Percentiles rank a stretch among this genome's conserved stretches.
Conservation (phyloP, 2,888 invertebrate genomes). For the Sphaeridia pumilis region DNA sequence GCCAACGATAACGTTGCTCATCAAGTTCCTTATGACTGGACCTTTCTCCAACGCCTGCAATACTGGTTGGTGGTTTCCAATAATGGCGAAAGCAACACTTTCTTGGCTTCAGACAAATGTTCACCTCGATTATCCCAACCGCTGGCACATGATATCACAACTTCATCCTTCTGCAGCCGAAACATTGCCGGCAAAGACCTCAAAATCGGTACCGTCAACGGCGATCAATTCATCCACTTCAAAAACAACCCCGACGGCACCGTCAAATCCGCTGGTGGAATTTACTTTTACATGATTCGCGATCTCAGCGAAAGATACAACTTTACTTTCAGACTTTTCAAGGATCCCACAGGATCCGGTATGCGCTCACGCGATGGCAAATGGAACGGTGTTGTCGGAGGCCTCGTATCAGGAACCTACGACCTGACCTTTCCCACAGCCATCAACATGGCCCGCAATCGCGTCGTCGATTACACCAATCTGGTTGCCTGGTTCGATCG, state of each 20-base stretch:
- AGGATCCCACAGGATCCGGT: neutral
- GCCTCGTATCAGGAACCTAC: neutral
- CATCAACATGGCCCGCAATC: slow-evolving; percentile 1
- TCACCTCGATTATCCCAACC: too few species aligned
- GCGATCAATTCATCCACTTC: slow-evolving; percentile 1
- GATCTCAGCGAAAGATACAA: slow-evolving; percentile 1
- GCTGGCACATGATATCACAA: too few species aligned
- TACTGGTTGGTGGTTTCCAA: neutral
- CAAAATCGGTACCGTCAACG: neutral
- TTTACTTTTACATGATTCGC: slow-evolving; percentile 4
- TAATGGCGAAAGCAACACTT: neutral
- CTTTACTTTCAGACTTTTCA: neutral
- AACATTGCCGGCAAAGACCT: neutral
- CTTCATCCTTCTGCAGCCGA: too few species aligned
- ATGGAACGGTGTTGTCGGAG: slow-evolving; percentile 10
- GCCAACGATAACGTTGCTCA: too few species aligned
- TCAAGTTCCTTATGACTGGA: too few species aligned
- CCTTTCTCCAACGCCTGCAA: too few species aligned
- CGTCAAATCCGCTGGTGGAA: neutral
- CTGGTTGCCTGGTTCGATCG: slow-evolving; percentile 5
- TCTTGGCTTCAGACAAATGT: too few species aligned
- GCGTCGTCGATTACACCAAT: slow-evolving; percentile 1
- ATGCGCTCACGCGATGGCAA: slow-evolving; percentile 1
- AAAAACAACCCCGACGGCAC: slow-evolving; percentile 5
- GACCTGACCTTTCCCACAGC: slow-evolving; percentile 11